phyloP scores from a whole-genome alignment of 1,140 invertebrate genomes.

The Radopholus similis region DNA sequence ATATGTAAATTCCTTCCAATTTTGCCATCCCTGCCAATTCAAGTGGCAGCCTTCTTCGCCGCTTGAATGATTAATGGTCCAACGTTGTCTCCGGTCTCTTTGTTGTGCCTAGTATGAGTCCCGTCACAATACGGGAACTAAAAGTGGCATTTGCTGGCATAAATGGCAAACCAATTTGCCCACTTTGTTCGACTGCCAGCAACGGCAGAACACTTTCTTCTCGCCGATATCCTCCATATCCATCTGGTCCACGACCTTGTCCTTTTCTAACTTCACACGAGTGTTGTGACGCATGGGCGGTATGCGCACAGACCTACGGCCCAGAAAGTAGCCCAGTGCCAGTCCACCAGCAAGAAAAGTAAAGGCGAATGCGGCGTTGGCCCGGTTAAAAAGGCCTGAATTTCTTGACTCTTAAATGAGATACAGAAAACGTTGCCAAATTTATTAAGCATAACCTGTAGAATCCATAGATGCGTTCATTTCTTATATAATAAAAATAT shows the following conservation, averaged over 20 bases:
- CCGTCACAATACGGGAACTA: slow-evolving; percentile 46
- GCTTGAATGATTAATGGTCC: slow-evolving; percentile 39
- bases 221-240: slow-evolving; percentile 44
- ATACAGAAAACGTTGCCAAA: no score
- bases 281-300: slow-evolving; percentile 7
- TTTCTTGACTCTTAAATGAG: no score
- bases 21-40: neutral
- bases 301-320: neutral
- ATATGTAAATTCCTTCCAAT: neutral
- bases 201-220: slow-evolving; percentile 41
- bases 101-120: slow-evolving; percentile 37
- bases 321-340: slow-evolving; percentile 31
- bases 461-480: no score
- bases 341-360: slow-evolving; percentile 29
- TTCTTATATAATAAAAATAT: no score
- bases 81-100: slow-evolving; percentile 43
- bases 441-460: no score
- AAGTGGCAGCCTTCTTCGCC: slow-evolving; percentile 16
- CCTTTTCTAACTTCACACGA: slow-evolving; percentile 17
- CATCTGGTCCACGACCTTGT: slow-evolving; percentile 40
- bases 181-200: slow-evolving; percentile 45
- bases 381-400: slow-evolving; percentile 2
- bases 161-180: neutral
- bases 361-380: slow-evolving; percentile 21
- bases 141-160: slow-evolving; percentile 17